Conservation (phyloP, 2,888 invertebrate species). For the Agrochola lota region DNA sequence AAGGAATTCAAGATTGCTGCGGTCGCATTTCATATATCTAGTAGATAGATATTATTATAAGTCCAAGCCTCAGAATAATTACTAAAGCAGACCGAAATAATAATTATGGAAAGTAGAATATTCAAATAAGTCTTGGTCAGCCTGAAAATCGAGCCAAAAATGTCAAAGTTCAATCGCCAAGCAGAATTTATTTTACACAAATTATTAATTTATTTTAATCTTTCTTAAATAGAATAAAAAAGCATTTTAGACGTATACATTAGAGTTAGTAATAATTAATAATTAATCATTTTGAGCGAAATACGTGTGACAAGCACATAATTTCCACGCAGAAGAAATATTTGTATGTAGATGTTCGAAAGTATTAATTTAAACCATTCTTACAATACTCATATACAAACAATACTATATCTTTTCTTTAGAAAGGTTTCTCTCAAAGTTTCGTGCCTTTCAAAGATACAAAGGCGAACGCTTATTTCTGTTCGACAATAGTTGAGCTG, state of each 20-base stretch:
- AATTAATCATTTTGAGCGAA: background rate
- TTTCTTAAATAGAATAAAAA: background rate
- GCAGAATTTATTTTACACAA: background rate
- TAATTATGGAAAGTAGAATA: slow-evolving; percentile 31
- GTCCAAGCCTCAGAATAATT: background rate
- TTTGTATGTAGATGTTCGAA: slow-evolving; percentile 10
- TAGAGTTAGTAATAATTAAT: background rate
- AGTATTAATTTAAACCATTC: slow-evolving; percentile 17
- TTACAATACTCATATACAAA: background rate
- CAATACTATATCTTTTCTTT: slow-evolving; percentile 35
- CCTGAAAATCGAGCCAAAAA: slow-evolving; percentile 14
- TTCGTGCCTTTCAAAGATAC: slow-evolving; percentile 52
- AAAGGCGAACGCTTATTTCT: slow-evolving; percentile 60
- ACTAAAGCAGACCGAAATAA: background rate
- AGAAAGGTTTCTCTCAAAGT: slow-evolving; percentile 46
- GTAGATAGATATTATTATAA: slow-evolving; percentile 17
- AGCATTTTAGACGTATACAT: background rate
- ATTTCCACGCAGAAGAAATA: background rate
- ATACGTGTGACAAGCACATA: background rate
- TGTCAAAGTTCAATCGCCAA: background rate
- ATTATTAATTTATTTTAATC: background rate
- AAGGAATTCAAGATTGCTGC: slow-evolving; percentile 7
- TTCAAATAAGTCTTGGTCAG: slow-evolving; percentile 36
- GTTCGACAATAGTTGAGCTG: slow-evolving; percentile 68
- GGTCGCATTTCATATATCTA: slow-evolving; percentile 20